Base-by-base conservation (phyloP, 2,888 invertebrate genomes). In the Agrochola macilenta region DNA sequence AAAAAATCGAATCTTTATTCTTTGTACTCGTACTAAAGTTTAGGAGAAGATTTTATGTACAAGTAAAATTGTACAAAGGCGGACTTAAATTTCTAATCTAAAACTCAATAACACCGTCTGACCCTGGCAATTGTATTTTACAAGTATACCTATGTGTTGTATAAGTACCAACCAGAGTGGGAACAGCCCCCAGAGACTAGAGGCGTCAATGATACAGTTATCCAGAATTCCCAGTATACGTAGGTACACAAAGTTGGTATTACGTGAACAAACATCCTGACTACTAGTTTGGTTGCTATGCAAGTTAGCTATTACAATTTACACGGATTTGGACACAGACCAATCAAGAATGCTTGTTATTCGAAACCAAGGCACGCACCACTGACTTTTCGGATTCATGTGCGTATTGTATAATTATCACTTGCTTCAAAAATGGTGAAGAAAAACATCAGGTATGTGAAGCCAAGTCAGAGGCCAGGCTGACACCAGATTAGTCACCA, bases 161-260 rank as follows among this genome's bases (percentile, higher is more conserved):
- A n/a, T 63, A 30, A 30, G 73, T 60, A 61, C 39, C 30, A 43
- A 43, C 8, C 5, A 14, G 52, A 61, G 5, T 43, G 17, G 43
- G 30, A n/a, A 23, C 17, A 23, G 9, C 17, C 75, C 52, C 74
- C 12, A 30, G 74, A 52, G 75, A 74, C 17, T n/a, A 61, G 30
- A 75, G 26, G 58, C 58, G 58, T 58, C 58, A 30, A 43, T 77
- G 46, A 46, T 46, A 76, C 54, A 64, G 39, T 30, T n/a, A 66
- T 20, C 30, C 8, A 30, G 58, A 60, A 69, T 60, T 43, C 20
- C 58, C 68, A 14, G 49, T 30, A 8, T 46, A 35, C 17, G 46
- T 39, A 57, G 12, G 12, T 39, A 35, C 17, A 76, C 20, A 70
- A 23, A 30, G 23, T 30, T 49, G 39, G 39, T 30, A 39, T 49